Conservation (phyloP, 2,113 vertebrate genomes). For the Poeciliopsis turrubarensis region DNA sequence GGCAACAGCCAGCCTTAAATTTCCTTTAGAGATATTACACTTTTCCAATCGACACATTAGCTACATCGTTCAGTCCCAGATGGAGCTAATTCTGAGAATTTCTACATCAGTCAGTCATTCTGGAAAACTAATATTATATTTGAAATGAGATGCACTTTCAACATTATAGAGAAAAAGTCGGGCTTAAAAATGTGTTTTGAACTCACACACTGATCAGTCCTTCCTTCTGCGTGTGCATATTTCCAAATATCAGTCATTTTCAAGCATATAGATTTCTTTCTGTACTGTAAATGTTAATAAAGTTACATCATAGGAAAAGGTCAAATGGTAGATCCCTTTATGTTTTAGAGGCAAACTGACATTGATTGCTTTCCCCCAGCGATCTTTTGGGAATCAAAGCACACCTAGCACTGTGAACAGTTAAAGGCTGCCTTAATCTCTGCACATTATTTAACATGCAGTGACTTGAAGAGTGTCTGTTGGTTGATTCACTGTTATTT, state of each 20-base stretch:
- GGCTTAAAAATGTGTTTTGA: background rate
- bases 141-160: background rate
- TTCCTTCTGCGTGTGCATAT: background rate
- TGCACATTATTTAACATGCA: conserved; percentile 59
- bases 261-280: conserved; percentile 17
- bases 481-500: conserved; percentile 44
- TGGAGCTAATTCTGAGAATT: background rate
- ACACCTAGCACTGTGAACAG: conserved; percentile 24
- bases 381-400: conserved; percentile 52
- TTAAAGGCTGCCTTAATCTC: conserved; percentile 56
- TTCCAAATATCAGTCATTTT: conserved; percentile 4
- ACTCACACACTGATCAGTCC: background rate
- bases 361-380: conserved; percentile 45
- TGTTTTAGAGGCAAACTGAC: conserved; percentile 61
- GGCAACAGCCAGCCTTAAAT: background rate
- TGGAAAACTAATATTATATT: background rate
- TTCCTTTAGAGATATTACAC: background rate
- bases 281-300: conserved; percentile 49
- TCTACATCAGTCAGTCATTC: background rate
- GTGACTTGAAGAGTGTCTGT: conserved; percentile 45
- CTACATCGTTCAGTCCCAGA: background rate
- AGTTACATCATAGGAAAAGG: conserved; percentile 46
- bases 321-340: conserved; percentile 58
- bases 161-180: background rate
- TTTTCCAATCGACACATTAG: background rate